These are phyloP conservation scores for Halcyon chelicuti DNA, from an alignment of 2,797 vertebrate species.

Conservation along the genomic window DNA sequence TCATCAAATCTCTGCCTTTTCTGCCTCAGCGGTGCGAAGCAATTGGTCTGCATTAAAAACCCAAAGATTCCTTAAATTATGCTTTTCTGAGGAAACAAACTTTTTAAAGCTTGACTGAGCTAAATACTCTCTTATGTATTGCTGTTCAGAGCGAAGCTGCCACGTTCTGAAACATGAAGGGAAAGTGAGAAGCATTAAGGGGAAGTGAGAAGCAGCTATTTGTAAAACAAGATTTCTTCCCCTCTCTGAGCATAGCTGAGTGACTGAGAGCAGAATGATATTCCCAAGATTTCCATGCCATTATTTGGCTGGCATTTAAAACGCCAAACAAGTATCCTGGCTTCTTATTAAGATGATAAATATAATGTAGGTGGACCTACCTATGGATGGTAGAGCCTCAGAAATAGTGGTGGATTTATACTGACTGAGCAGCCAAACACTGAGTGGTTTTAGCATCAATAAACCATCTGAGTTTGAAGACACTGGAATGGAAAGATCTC, in stretches of 20 bases:
- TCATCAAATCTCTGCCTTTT: background rate
- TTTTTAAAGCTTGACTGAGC: conserved; percentile 15
- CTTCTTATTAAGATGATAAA: background rate
- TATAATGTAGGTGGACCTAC: background rate
- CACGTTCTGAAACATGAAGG: background rate
- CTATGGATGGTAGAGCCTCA: background rate
- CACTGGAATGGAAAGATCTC: background rate
- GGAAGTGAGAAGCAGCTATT: background rate
- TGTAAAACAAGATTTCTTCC: conserved; percentile 3
- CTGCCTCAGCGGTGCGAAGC: background rate
- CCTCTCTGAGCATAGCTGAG: background rate
- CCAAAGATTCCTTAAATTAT: background rate
- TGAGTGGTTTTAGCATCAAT: background rate
- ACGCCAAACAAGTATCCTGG: background rate
- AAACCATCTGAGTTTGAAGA: background rate
- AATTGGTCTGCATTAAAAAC: background rate
- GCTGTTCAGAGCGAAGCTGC: background rate
- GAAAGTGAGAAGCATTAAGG: background rate
- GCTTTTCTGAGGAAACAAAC: conserved; percentile 25
- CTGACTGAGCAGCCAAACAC: background rate
- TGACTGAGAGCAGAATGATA: background rate
- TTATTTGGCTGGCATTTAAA: background rate
- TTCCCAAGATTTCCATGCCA: background rate
- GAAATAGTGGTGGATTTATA: background rate
- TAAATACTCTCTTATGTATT: background rate